phyloP scores from a whole-genome alignment of 2,113 vertebrate genomes.

The Nothoprocta pentlandii region DNA sequence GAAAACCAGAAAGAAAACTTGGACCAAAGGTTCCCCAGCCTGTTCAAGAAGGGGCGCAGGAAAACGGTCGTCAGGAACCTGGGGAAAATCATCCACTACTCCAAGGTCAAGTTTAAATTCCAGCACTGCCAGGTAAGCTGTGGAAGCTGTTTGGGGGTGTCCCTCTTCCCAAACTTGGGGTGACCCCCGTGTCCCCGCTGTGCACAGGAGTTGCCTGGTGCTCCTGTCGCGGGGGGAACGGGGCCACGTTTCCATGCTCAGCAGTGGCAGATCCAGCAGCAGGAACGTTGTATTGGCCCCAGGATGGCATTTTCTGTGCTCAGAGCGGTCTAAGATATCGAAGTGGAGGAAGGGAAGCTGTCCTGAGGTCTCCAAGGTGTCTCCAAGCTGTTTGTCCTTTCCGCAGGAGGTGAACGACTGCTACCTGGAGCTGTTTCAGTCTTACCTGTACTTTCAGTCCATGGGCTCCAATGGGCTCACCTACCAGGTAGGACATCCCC shows the following conservation, averaged over 20 bases:
- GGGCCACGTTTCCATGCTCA: fast-evolving
- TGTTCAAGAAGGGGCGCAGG: conserved; percentile 77
- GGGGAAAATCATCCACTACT: conserved; percentile 91
- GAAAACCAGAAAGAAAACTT: conserved; percentile 83
- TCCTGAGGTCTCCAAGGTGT: neutral
- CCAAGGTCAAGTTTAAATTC: conserved; percentile 93
- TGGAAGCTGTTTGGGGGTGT: neutral
- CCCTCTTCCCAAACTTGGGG: fast-evolving
- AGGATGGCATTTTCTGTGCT: neutral
- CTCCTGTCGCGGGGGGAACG: neutral
- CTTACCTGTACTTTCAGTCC: conserved; percentile 94
- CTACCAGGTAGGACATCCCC: conserved; percentile 85
- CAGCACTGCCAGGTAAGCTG: conserved; percentile 89
- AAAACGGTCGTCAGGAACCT: conserved; percentile 85
- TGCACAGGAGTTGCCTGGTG: fast-evolving
- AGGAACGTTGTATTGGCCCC: neutral
- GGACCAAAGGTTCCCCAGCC: conserved; percentile 82
- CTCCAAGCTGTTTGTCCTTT: neutral
- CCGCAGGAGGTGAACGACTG: conserved; percentile 90
- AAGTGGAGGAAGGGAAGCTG: neutral
- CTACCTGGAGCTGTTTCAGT: conserved; percentile 94
- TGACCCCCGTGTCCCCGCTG: fast-evolving
- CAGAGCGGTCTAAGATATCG: neutral
- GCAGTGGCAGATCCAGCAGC: neutral
- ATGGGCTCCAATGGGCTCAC: conserved; percentile 85